Evolutionary conservation across 2,113 vertebrate species (phyloP), one percentile per base, ranked within the genome.

Genomic region (Xiphorhynchus elegans): DNA sequence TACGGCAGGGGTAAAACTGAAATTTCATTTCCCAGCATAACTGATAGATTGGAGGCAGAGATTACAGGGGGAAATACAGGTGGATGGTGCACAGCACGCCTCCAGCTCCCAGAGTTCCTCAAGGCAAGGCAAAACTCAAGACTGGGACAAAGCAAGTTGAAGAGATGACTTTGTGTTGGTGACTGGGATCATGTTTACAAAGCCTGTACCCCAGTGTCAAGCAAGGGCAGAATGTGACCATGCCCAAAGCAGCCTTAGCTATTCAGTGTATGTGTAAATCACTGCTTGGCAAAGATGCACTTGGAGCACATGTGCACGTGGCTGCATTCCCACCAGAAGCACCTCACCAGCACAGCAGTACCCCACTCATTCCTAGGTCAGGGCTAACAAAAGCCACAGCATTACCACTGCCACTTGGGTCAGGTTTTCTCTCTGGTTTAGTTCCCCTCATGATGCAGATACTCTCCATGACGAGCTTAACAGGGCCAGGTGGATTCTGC

Each of bases 391-490:
- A 90, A 46, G 58, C 26, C 3, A 9, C 12, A 56, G 19, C 53
- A n/a, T 97, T 98, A 99, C 99, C 99, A 3, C 98, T 98, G 96
- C 99, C 99, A 14, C 95, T 96, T 40, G 99, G 98, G 88, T 99
- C 99, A 5, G 99, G 99, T 94, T 99, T 99, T 83, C 99, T 98
- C 91, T 99, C 99, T 12, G 99, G 97, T 89, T 97, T 99, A 76
- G 98, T 97, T 55, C 98, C 98, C 94, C 99, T 99, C 99, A 99
- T 99, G 76, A 99, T 96, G 40, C 99, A 99, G 91, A 99, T 99
- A 68, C 99, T 99, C 97, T 99, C 99, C 99, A 99, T 99, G 88
- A 99, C 98, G 0, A 99, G 98, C 92, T 99, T 99, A 60, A 99
- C 98, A 17, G 97, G 98, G 44, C 97, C 98, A 4, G 99, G 99